Conservation (phyloP, 2,113 vertebrate species). For the Electrona antarctica region DNA sequence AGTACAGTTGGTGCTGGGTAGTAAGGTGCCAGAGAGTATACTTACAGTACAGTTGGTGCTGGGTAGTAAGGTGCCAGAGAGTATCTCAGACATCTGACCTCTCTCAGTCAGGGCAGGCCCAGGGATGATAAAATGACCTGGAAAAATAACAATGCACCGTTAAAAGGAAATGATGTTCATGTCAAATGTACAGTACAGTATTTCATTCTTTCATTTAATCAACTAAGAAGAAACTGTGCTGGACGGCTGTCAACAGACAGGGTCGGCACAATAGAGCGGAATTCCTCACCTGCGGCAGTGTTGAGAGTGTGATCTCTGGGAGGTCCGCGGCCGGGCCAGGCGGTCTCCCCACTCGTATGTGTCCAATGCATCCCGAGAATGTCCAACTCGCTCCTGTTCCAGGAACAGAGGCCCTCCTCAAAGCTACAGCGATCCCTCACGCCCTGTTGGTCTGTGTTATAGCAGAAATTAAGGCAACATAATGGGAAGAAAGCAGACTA, state of each 20-base stretch:
- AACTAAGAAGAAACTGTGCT: too few species aligned
- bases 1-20: constrained; percentile 71
- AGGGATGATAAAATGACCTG: constrained; percentile 74
- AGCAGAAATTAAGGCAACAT: neutral
- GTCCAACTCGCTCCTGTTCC: constrained; percentile 58
- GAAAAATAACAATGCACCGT: neutral
- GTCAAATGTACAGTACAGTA: too few species aligned
- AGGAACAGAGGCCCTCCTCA: constrained; percentile 75
- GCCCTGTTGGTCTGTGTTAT: constrained; percentile 55
- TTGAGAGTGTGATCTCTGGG: constrained; percentile 78
- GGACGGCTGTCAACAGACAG: neutral
- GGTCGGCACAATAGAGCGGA: neutral
- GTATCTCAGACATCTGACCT: constrained; percentile 63
- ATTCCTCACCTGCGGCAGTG: constrained; percentile 69
- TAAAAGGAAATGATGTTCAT: too few species aligned
- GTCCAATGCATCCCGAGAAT: constrained; percentile 61
- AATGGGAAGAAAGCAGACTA: neutral
- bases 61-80: constrained; percentile 74
- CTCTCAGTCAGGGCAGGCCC: constrained; percentile 26
- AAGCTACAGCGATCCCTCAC: constrained; percentile 72
- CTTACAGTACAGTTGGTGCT: constrained; percentile 74
- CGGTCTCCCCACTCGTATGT: constrained; percentile 46
- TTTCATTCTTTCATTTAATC: too few species aligned
- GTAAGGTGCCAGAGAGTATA: constrained; percentile 71
- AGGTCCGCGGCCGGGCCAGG: constrained; percentile 63